Evolutionary conservation across 1,140 invertebrate species (phyloP).

Genomic region (Apis dorsata): DNA sequence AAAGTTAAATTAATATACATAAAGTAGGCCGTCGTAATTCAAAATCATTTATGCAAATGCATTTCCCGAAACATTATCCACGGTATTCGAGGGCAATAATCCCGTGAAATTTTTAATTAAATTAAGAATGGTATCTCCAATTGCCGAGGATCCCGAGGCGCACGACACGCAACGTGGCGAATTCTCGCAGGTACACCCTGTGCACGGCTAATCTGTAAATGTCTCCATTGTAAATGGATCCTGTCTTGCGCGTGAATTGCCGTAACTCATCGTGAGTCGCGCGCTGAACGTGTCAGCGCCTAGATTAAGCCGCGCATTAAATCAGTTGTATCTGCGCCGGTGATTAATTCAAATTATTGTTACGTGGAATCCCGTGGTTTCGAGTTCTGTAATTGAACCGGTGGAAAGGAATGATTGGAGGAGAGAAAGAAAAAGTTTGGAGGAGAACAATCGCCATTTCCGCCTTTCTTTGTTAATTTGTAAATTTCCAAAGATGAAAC

Average conservation of each 20-base stretch:
- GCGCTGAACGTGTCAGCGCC: conserved; percentile 57
- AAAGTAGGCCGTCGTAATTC: not conserved
- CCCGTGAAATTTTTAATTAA: not conserved
- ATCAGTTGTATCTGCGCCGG: conserved; percentile 56
- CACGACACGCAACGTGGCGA: not conserved
- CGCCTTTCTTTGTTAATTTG: too few relatives aligned
- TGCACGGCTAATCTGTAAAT: conserved; percentile 51
- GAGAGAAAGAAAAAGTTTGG: not conserved
- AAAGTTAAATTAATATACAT: too few relatives aligned
- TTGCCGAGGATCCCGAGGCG: not conserved
- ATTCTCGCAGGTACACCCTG: conserved; percentile 10
- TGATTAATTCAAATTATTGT: conserved; percentile 62
- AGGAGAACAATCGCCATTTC: not conserved
- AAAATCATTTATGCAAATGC: not conserved
- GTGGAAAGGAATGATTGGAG: too few relatives aligned
- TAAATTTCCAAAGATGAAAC: too few relatives aligned
- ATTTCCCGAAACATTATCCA: not conserved
- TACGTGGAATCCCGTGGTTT: conserved; percentile 33
- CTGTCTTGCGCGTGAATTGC: conserved; percentile 63
- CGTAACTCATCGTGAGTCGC: conserved; percentile 61
- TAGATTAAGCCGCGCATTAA: conserved; percentile 62
- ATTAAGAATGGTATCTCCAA: not conserved
- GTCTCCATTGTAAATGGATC: conserved; percentile 63
- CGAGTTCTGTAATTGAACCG: not conserved
- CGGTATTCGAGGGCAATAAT: not conserved